Evolutionary conservation across 2,888 invertebrate species (phyloP).

Genomic region (Lingula anatina): DNA sequence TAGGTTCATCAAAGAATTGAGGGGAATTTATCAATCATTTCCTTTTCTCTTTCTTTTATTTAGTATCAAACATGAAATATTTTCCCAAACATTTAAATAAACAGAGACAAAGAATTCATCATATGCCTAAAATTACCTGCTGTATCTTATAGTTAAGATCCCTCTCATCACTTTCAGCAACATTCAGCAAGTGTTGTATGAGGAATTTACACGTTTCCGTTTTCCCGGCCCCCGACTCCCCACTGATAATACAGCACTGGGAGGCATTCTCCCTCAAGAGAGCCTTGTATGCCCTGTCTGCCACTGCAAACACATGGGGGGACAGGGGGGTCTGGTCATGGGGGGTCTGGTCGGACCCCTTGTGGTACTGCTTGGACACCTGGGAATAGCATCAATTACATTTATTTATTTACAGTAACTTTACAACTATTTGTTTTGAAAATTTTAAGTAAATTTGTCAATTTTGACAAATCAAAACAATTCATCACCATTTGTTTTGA

Average conservation of each 20-base stretch:
- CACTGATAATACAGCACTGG: conserved; percentile 47
- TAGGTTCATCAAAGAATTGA: no score
- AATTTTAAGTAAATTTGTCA: no score
- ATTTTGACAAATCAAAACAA: no score
- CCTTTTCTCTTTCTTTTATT: no score
- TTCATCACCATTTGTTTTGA: no score
- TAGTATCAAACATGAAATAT: no score
- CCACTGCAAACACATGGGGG: conserved; percentile 42
- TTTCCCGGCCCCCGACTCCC: conserved; percentile 47
- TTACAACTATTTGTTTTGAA: background rate
- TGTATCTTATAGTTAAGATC: conserved; percentile 31
- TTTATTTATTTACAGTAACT: background rate
- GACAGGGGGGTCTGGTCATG: conserved; percentile 12
- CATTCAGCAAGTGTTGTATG: conserved; percentile 29
- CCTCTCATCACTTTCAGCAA: conserved; percentile 21
- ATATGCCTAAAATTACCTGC: conserved; percentile 29
- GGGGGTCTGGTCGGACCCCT: background rate
- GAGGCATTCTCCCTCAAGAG: conserved; percentile 21
- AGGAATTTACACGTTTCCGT: conserved; percentile 36
- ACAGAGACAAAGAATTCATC: no score
- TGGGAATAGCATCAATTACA: no score
- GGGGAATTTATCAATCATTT: no score
- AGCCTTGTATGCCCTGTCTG: conserved; percentile 33
- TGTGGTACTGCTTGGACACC: conserved; percentile 21
- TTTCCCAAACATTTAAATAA: no score